phyloP scores from a whole-genome alignment of 2,797 vertebrate genomes.

The Taeniopygia guttata region DNA sequence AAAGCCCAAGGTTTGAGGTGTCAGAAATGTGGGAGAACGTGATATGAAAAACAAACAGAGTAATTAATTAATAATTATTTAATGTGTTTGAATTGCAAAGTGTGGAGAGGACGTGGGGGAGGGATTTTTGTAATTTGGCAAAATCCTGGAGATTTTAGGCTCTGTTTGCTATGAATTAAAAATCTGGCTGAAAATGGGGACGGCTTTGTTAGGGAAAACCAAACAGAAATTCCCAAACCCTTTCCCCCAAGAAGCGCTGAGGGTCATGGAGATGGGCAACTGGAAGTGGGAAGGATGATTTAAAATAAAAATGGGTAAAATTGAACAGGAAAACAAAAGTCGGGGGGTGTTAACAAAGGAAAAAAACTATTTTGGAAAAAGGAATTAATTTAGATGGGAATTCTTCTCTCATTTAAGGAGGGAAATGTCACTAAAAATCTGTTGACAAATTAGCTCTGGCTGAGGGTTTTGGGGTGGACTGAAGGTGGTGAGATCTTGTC shows the following conservation, averaged over 20 bases:
- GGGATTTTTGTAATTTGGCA: not conserved
- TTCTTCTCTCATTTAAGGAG: rapidly evolving
- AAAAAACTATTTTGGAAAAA: rapidly evolving
- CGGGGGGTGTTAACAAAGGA: rapidly evolving
- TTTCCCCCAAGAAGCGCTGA: rapidly evolving
- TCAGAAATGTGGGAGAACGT: rapidly evolving
- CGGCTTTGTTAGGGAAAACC: not conserved
- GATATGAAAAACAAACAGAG: rapidly evolving
- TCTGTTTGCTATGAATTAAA: not conserved
- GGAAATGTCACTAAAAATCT: not conserved
- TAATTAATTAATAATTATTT: rapidly evolving
- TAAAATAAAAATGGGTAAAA: rapidly evolving
- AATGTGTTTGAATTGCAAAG: rapidly evolving
- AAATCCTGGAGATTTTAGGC: not conserved
- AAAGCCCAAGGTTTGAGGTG: not conserved
- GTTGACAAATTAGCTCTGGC: rapidly evolving
- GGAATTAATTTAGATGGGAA: not conserved
- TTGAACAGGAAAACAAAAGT: rapidly evolving
- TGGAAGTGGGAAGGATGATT: not conserved
- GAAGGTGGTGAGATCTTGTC: rapidly evolving
- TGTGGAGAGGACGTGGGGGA: not conserved
- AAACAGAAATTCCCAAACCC: not conserved
- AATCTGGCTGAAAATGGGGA: not conserved
- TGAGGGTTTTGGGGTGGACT: not conserved
- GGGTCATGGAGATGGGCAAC: not conserved